Conservation (phyloP, 1,140 invertebrate species). For the Eufriesea mexicana region DNA sequence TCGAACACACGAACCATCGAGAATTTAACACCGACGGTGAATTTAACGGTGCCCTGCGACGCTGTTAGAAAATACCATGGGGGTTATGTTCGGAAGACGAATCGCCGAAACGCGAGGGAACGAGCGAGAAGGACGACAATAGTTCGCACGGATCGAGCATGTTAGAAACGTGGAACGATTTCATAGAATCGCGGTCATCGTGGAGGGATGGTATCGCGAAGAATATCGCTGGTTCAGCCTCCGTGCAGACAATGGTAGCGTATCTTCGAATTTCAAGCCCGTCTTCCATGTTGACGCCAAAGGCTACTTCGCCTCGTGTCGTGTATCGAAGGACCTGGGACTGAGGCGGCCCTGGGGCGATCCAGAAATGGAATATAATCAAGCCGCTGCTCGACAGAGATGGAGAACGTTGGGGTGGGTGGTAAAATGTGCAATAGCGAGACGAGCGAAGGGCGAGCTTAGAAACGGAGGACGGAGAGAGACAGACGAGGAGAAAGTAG, state of each 20-base stretch:
- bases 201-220: background rate
- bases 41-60: too few relatives aligned
- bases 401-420: constrained; percentile 16
- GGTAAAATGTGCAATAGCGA: constrained; percentile 44
- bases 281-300: constrained; percentile 75
- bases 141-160: too few relatives aligned
- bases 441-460: too few relatives aligned
- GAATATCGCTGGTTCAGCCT: constrained; percentile 24
- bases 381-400: constrained; percentile 61
- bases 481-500: background rate
- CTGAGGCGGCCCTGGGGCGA: constrained; percentile 70
- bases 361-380: constrained; percentile 83
- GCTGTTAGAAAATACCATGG: too few relatives aligned
- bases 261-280: constrained; percentile 79
- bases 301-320: constrained; percentile 74
- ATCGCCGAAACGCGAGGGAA: background rate
- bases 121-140: background rate
- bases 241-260: constrained; percentile 40
- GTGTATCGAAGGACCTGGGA: constrained; percentile 71
- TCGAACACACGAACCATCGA: too few relatives aligned
- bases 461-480: background rate
- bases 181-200: background rate
- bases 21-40: too few relatives aligned
- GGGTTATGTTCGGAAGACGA: too few relatives aligned
- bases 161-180: background rate